Conservation (phyloP, 2,113 vertebrate species). For the Notothenia coriiceps region DNA sequence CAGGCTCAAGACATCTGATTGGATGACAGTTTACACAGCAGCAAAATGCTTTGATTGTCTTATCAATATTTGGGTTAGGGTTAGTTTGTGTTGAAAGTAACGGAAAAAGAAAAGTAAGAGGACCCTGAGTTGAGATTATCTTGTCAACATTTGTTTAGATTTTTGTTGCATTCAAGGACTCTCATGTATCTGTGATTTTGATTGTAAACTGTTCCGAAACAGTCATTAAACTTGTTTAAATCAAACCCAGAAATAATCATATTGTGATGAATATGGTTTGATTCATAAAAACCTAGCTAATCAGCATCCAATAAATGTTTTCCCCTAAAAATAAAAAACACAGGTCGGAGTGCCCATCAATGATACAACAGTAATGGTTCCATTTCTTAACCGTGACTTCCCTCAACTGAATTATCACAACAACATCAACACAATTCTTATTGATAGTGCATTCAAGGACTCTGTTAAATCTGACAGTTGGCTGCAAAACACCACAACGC, state of each 20-base stretch:
- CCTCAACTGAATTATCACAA: background rate
- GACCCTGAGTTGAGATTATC: background rate
- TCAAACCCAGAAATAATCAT: background rate
- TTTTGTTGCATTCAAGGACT: slow-evolving; percentile 39
- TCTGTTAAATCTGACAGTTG: slow-evolving; percentile 1
- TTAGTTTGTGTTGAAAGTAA: background rate
- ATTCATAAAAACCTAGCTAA: no score
- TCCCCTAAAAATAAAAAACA: background rate
- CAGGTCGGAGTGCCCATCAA: no score
- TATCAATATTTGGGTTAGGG: background rate
- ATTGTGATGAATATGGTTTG: background rate
- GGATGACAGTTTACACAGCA: background rate
- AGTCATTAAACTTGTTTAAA: background rate
- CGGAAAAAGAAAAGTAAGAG: background rate
- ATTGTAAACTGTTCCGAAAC: background rate
- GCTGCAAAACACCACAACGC: no score
- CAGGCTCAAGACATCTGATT: slow-evolving; percentile 24
- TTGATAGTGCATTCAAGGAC: slow-evolving; percentile 5
- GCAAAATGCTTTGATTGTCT: background rate
- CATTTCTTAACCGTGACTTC: no score
- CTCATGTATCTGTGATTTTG: background rate
- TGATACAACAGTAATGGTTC: no score
- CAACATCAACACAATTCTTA: background rate
- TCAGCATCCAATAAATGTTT: no score
- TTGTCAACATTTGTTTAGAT: background rate